Conservation (phyloP, 2,797 vertebrate genomes). For the Malurus splendens region DNA sequence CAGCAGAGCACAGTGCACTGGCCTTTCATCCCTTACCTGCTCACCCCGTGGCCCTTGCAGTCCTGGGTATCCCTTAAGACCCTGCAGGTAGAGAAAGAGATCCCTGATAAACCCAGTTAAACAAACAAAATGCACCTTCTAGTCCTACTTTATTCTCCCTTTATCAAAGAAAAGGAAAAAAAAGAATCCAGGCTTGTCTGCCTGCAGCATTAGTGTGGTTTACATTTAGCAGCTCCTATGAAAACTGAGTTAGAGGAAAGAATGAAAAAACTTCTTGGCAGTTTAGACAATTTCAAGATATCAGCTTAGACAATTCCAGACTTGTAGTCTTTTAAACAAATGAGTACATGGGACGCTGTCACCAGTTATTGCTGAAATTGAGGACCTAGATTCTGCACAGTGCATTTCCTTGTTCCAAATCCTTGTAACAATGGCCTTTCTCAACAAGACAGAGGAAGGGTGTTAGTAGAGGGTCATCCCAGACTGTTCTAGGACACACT, state of each 20-base stretch:
- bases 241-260: neutral
- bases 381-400: neutral
- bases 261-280: neutral
- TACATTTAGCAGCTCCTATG: neutral
- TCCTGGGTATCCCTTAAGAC: slow-evolving; percentile 79
- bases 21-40: slow-evolving; percentile 67
- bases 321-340: slow-evolving; percentile 2
- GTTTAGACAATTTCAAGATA: neutral
- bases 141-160: neutral
- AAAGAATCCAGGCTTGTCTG: neutral
- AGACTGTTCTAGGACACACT: neutral
- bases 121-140: neutral
- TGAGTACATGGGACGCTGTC: neutral
- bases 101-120: neutral
- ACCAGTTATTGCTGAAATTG: slow-evolving; percentile 17
- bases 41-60: slow-evolving; percentile 76
- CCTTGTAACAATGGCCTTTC: neutral
- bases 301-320: neutral
- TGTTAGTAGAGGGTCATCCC: neutral
- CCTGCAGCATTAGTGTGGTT: neutral
- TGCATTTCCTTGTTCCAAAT: neutral
- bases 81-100: slow-evolving; percentile 62
- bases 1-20: neutral
- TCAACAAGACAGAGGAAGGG: neutral
- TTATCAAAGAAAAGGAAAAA: neutral